These are phyloP conservation scores for Muntiacus muntjak DNA, from an alignment of 2,113 vertebrate species.

Conservation along the genomic window DNA sequence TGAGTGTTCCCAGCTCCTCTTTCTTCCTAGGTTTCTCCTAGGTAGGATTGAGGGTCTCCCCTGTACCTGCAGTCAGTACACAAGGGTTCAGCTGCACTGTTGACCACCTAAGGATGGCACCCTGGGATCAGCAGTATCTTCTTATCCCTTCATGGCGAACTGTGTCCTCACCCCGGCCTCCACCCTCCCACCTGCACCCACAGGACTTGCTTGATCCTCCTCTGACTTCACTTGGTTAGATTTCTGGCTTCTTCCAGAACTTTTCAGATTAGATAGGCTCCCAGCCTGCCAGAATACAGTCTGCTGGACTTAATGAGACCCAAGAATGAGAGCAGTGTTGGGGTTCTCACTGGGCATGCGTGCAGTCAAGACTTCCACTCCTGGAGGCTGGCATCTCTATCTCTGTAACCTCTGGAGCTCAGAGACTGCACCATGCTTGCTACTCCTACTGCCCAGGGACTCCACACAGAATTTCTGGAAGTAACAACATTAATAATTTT, in stretches of 20 bases:
- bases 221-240: neutral
- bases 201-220: neutral
- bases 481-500: neutral
- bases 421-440: neutral
- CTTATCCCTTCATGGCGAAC: neutral
- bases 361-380: neutral
- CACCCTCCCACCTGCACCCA: neutral
- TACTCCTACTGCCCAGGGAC: neutral
- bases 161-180: neutral
- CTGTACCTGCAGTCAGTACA: neutral
- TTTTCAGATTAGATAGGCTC: neutral
- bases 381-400: neutral
- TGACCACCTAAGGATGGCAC: neutral
- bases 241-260: neutral
- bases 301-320: neutral
- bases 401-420: neutral
- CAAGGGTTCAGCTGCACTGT: fast-evolving
- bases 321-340: neutral
- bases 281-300: neutral
- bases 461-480: neutral
- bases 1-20: neutral
- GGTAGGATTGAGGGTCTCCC: neutral
- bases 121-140: neutral
- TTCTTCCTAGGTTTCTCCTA: neutral
- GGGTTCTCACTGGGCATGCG: neutral